A percentile compares a stretch with the other conserved stretches of the same genome.
These are phyloP conservation scores for Simalia tracyae DNA, from an alignment of 2,797 vertebrate species.

Conservation along the genomic window DNA sequence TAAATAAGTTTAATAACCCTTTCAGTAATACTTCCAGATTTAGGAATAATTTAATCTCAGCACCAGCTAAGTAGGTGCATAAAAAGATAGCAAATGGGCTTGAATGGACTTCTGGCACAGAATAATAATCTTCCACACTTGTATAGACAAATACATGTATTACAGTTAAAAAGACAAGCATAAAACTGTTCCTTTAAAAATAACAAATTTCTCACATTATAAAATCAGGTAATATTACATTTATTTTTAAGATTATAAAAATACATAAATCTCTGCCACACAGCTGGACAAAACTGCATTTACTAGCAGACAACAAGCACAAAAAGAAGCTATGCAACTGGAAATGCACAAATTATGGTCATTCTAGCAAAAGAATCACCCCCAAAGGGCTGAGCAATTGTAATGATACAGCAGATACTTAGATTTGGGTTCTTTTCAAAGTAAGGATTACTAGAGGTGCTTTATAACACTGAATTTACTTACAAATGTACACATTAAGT, in stretches of 20 bases:
- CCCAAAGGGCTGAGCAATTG: neutral
- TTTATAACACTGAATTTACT: neutral
- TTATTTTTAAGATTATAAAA: too few species aligned
- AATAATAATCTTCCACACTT: neutral
- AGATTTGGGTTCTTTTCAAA: neutral
- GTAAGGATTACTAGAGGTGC: neutral
- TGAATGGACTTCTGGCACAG: neutral
- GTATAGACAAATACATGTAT: neutral
- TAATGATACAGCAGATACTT: neutral
- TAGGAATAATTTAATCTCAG: neutral
- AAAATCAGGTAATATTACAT: neutral
- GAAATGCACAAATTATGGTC: neutral
- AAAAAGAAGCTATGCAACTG: neutral
- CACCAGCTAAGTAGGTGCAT: neutral
- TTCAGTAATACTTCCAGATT: neutral
- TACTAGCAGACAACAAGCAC: neutral
- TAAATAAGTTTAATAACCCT: neutral
- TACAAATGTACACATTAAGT: neutral
- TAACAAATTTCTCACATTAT: neutral
- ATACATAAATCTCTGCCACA: neutral
- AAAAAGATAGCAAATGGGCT: neutral
- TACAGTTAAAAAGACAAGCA: neutral
- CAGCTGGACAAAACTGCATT: neutral
- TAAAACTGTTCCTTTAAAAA: neutral
- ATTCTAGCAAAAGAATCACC: neutral